A percentile compares a stretch with the other conserved stretches of the same genome.
These are phyloP conservation scores for Struthidea cinerea DNA, from an alignment of 2,113 vertebrate species.

Conservation along the genomic window DNA sequence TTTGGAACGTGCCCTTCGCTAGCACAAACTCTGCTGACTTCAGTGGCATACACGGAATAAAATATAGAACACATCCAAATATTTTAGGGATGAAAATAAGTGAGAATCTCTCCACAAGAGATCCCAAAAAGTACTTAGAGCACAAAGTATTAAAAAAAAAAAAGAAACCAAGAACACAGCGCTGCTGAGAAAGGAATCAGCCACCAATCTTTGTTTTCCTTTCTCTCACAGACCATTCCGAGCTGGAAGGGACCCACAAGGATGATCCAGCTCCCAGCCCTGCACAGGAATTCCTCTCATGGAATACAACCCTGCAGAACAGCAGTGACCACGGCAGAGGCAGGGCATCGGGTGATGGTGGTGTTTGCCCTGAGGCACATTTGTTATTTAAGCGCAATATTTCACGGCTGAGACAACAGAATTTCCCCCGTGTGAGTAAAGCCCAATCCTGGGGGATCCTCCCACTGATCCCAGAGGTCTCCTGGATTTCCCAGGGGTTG, in stretches of 20 bases:
- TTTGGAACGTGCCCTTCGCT: neutral
- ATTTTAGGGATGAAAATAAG: neutral
- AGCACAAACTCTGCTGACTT: neutral
- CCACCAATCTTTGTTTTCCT: neutral
- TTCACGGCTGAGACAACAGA: accelerated
- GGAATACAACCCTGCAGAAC: neutral
- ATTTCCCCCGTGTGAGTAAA: accelerated
- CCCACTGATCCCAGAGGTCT: accelerated
- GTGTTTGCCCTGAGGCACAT: accelerated
- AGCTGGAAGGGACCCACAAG: neutral
- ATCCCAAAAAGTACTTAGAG: accelerated
- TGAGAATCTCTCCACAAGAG: neutral
- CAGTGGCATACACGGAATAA: accelerated
- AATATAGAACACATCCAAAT: neutral
- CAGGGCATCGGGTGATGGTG: neutral
- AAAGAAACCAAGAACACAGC: too few relatives aligned
- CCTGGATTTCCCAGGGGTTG: accelerated
- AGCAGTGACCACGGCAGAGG: neutral
- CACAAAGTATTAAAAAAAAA: neutral
- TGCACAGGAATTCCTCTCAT: accelerated
- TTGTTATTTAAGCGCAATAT: accelerated
- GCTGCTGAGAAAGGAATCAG: neutral
- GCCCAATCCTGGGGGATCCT: accelerated
- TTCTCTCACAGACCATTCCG: neutral
- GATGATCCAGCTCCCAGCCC: neutral